These are phyloP conservation scores for Orestias chungarensis DNA, from an alignment of 2,797 vertebrate genomes.

Conservation along the genomic window DNA sequence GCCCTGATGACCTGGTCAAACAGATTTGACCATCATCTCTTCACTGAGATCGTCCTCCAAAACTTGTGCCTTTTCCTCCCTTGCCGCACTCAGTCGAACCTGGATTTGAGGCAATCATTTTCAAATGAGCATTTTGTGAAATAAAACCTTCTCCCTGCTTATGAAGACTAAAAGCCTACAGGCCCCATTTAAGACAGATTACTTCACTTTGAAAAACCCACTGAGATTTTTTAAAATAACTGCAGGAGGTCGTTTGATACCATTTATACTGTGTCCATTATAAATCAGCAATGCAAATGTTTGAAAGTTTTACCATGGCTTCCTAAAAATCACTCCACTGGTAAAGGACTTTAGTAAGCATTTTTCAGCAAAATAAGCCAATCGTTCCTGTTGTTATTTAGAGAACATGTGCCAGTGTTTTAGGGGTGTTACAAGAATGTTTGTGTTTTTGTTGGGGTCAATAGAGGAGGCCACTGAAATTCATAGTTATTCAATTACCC, in stretches of 20 bases:
- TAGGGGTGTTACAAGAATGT: too few relatives aligned
- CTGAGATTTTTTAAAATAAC: background rate
- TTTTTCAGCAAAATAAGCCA: background rate
- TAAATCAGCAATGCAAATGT: background rate
- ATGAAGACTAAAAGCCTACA: background rate
- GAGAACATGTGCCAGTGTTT: background rate
- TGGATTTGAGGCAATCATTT: constrained; percentile 3
- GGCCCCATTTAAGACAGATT: background rate
- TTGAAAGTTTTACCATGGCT: background rate
- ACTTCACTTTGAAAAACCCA: background rate
- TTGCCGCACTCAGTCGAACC: background rate
- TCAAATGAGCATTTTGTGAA: constrained; percentile 5
- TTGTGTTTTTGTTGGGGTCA: too few relatives aligned
- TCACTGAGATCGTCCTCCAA: background rate
- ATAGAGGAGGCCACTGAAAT: too few relatives aligned
- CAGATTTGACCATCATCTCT: constrained; percentile 1
- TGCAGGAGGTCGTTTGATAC: background rate
- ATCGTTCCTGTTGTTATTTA: background rate
- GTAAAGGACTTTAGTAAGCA: background rate
- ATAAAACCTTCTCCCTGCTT: constrained; percentile 3
- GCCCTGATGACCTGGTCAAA: background rate
- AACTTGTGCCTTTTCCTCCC: background rate
- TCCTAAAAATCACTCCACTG: background rate
- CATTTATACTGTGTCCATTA: background rate
- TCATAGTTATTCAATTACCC: too few relatives aligned